These are phyloP conservation scores for Eulemur albifrons DNA, from an alignment of 2,797 vertebrate genomes.

Conservation along the genomic window DNA sequence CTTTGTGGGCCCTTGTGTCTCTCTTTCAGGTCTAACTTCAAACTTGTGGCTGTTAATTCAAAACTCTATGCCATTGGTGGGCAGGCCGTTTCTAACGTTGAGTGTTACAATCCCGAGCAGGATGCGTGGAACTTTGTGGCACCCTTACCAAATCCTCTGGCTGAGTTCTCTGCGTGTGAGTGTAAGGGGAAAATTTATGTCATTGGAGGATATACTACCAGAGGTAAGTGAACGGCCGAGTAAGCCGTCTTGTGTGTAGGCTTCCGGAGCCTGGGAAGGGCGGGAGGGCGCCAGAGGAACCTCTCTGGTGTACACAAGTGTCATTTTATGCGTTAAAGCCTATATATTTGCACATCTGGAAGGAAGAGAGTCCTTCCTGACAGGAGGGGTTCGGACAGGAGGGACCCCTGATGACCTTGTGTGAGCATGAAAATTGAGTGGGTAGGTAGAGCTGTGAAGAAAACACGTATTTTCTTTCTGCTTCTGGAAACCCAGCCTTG, in stretches of 20 bases:
- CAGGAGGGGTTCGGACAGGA: background rate
- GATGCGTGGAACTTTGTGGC: conserved; percentile 96
- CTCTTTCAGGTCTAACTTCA: conserved; percentile 94
- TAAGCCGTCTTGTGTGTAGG: background rate
- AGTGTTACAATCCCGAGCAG: conserved; percentile 94
- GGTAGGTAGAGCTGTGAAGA: background rate
- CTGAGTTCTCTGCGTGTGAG: conserved; percentile 96
- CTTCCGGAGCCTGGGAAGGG: background rate
- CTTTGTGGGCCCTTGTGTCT: conserved; percentile 7
- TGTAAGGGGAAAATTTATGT: conserved; percentile 96
- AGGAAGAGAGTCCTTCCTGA: background rate
- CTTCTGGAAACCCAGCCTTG: background rate
- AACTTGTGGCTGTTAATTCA: conserved; percentile 92
- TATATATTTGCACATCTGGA: background rate
- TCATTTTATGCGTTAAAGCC: background rate
- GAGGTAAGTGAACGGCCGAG: conserved; percentile 85
- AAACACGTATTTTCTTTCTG: background rate
- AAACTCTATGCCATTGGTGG: conserved; percentile 96
- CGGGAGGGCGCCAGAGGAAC: background rate
- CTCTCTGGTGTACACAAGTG: rapidly evolving
- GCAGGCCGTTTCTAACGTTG: conserved; percentile 93
- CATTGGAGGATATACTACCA: conserved; percentile 96
- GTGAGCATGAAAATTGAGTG: background rate
- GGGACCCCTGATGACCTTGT: background rate
- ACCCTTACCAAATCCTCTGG: conserved; percentile 93